Conservation (phyloP, 2,888 invertebrate species). For the Drosophila cognata region DNA sequence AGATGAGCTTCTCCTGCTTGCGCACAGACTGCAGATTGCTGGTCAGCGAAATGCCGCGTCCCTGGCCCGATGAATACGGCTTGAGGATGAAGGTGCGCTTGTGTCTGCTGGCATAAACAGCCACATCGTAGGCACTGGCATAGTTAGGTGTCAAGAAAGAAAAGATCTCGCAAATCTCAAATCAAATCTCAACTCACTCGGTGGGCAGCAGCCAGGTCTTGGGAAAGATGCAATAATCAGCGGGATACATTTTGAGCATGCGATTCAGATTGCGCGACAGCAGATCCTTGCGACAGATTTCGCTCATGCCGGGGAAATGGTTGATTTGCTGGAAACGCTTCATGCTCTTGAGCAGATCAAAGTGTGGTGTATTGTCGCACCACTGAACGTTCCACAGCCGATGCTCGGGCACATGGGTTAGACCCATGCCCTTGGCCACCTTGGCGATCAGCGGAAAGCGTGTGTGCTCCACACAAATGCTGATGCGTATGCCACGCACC, state of each 20-base stretch:
- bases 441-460: slow-evolving; percentile 77
- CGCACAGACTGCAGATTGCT: slow-evolving; percentile 91
- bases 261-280: slow-evolving; percentile 95
- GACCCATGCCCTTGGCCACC: slow-evolving; percentile 81
- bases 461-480: slow-evolving; percentile 81
- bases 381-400: slow-evolving; percentile 96
- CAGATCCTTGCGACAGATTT: slow-evolving; percentile 95
- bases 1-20: slow-evolving; percentile 93
- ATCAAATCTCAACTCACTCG: slow-evolving; percentile 88
- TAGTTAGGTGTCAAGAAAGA: not conserved
- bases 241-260: slow-evolving; percentile 94
- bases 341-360: slow-evolving; percentile 95
- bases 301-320: slow-evolving; percentile 96
- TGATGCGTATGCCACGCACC: slow-evolving; percentile 56
- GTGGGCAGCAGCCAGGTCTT: slow-evolving; percentile 97
- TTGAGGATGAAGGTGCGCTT: slow-evolving; percentile 93
- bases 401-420: slow-evolving; percentile 88
- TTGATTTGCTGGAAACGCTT: slow-evolving; percentile 96
- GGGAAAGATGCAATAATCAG: slow-evolving; percentile 96
- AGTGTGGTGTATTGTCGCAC: slow-evolving; percentile 90
- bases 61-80: slow-evolving; percentile 96
- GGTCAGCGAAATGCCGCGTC: slow-evolving; percentile 94
- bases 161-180: accelerated
- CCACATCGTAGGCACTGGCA: slow-evolving; percentile 87
- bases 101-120: slow-evolving; percentile 86